Evolutionary conservation across 2,888 invertebrate species (phyloP), one percentile per base, ranked within the genome.

Genomic region (Stratiomys singularior): DNA sequence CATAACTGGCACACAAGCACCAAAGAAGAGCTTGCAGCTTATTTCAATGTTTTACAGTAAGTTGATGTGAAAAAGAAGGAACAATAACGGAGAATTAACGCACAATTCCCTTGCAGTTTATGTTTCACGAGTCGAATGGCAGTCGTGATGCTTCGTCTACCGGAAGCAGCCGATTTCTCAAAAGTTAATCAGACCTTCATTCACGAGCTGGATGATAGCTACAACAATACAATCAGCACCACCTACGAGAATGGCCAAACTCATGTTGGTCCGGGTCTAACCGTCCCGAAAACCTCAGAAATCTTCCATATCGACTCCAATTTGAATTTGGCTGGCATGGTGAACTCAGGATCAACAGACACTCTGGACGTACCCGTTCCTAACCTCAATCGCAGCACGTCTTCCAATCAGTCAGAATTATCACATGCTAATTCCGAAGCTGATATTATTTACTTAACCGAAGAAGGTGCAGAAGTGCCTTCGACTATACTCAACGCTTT

Each of bases 21-120:
- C 28, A 89, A 91, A 0, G 89, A 90, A 15, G 94, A 96, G 80
- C 90, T 98, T 7, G 90, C 92, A n/a, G 92, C 94, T 1, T 99
- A 99, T 88, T 97, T 99, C 87, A 94, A 96, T 83, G 93, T 96
- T 47, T 90, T 99, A 80, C 97, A 98, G 98, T 98, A 86, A 92
- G 95, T 89, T 21, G 11, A 47, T 60, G 5, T 21, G 13, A 46
- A n/a, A n/a, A n/a, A n/a, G n/a, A n/a, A n/a, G n/a, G n/a, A n/a
- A n/a, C n/a, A n/a, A n/a, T n/a, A n/a, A n/a, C n/a, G n/a, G n/a
- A n/a, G n/a, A n/a, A n/a, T n/a, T n/a, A n/a, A n/a, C n/a, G n/a
- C n/a, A n/a, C n/a, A n/a, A n/a, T n/a, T n/a, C n/a, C 52, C 47
- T 58, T 79, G 76, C 83, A 94, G 97, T 85, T 93, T 96, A 82